These are phyloP conservation scores for Falco berigora DNA, from an alignment of 2,797 vertebrate genomes.

Conservation along the genomic window DNA sequence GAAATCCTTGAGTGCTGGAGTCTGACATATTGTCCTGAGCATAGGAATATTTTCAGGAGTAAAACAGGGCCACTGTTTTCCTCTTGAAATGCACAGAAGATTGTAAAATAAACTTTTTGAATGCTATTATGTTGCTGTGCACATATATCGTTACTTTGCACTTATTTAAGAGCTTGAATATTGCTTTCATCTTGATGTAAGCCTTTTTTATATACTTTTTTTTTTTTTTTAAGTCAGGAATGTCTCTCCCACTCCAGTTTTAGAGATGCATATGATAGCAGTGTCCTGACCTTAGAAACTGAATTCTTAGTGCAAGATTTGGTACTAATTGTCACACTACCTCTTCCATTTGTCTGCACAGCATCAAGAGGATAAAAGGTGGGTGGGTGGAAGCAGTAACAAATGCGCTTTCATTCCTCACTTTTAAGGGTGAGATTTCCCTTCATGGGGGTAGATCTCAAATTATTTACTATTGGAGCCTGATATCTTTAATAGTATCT, in stretches of 20 bases:
- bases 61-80: not conserved
- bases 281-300: not conserved
- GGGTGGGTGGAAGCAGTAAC: not conserved
- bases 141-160: not conserved
- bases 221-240: not conserved
- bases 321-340: not conserved
- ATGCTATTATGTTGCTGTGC: not conserved
- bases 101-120: not conserved
- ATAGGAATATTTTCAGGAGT: not conserved
- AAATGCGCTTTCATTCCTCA: not conserved
- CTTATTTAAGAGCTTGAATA: not conserved
- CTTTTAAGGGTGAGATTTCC: not conserved
- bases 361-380: not conserved
- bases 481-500: conserved; percentile 2
- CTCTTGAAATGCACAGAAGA: not conserved
- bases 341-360: not conserved
- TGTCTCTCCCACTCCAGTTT: not conserved
- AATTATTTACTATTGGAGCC: not conserved
- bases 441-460: not conserved
- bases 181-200: not conserved
- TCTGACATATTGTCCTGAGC: not conserved
- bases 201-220: not conserved
- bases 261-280: not conserved
- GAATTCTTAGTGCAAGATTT: not conserved
- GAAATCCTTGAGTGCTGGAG: not conserved